These are phyloP conservation scores for Napeogenes inachia DNA, from an alignment of 2,888 invertebrate species.

Conservation along the genomic window DNA sequence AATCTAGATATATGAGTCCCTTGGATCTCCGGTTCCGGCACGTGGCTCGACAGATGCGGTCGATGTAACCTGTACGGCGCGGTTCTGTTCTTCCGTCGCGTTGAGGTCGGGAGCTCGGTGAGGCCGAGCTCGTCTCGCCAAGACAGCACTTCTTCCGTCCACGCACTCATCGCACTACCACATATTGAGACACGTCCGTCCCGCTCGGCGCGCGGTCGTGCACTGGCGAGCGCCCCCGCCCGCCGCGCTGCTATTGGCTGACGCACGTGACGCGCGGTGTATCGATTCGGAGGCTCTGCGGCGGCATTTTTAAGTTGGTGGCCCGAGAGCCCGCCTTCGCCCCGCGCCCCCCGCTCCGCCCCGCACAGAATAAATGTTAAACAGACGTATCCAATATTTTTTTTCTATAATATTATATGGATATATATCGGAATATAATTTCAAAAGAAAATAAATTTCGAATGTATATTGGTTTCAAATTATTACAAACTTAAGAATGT, in stretches of 20 bases:
- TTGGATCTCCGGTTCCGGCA: conserved; percentile 67
- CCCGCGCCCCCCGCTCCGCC: conserved; percentile 64
- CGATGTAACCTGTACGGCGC: conserved; percentile 83
- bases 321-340: conserved; percentile 68
- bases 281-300: conserved; percentile 88
- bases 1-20: conserved; percentile 90
- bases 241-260: conserved; percentile 61
- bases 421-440: no score
- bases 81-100: conserved; percentile 74
- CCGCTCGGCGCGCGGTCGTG: conserved; percentile 50
- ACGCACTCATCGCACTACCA: conserved; percentile 72
- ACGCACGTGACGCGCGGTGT: conserved; percentile 83
- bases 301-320: conserved; percentile 88
- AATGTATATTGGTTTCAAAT: no score
- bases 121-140: conserved; percentile 71
- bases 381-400: conserved; percentile 23
- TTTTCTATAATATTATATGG: background rate
- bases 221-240: conserved; percentile 62
- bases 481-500: no score
- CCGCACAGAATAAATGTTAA: conserved; percentile 40
- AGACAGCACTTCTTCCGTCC: conserved; percentile 72
- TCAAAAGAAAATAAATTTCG: no score
- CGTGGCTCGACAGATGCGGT: conserved; percentile 77
- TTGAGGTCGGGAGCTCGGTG: conserved; percentile 69
- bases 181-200: conserved; percentile 62